Percentiles rank a stretch among this genome's conserved stretches.
These are phyloP conservation scores for Fabriciana adippe DNA, from an alignment of 2,888 invertebrate genomes.

Conservation along the genomic window DNA sequence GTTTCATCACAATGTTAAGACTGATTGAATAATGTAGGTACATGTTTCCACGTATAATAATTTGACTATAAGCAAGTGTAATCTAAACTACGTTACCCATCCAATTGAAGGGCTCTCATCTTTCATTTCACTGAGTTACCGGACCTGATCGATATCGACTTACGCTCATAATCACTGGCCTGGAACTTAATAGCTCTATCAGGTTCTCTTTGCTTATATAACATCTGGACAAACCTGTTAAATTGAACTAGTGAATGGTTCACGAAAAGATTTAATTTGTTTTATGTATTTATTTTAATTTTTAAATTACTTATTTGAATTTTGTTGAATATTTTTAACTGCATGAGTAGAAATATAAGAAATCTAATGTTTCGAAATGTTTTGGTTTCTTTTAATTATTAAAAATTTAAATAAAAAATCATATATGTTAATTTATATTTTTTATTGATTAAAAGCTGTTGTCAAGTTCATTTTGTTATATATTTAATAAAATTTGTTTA, in stretches of 20 bases:
- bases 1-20: background rate
- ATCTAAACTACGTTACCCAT: conserved; percentile 10
- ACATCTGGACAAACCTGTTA: conserved; percentile 12
- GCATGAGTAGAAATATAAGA: too few relatives aligned
- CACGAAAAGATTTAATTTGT: background rate
- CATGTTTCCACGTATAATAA: conserved; percentile 1
- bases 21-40: background rate
- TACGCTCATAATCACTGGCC: conserved; percentile 20
- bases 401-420: background rate
- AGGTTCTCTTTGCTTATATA: conserved; percentile 26
- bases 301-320: too few relatives aligned
- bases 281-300: background rate
- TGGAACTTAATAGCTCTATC: conserved; percentile 26
- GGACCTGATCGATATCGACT: conserved; percentile 26
- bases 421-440: too few relatives aligned
- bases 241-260: background rate
- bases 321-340: too few relatives aligned
- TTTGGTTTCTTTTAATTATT: background rate
- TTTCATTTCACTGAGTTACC: conserved; percentile 29
- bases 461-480: too few relatives aligned
- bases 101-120: conserved; percentile 25
- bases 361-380: background rate
- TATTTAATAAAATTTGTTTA: too few relatives aligned
- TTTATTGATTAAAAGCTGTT: too few relatives aligned
- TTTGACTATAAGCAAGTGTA: conserved; percentile 1